Evolutionary conservation across 1,140 invertebrate species (phyloP).

Genomic region (Zaprionus lachaisei): DNA sequence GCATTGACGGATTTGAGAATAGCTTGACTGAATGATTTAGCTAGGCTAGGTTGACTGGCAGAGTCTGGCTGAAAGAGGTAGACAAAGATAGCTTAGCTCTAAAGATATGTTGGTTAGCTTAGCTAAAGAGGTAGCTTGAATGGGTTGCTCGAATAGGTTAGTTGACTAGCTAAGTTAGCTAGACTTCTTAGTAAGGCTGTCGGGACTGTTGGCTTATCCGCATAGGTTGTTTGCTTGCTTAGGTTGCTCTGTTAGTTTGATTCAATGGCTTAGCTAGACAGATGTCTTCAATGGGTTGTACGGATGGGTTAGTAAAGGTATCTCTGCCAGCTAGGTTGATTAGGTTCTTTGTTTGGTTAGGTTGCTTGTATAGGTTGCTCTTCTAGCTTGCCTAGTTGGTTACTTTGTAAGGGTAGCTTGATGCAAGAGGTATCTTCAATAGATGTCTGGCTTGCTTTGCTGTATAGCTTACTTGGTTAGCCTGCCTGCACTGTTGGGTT

Average conservation of each 20-base stretch:
- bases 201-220: too few relatives aligned
- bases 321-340: neutral
- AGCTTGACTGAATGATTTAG: slow-evolving; percentile 6
- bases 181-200: neutral
- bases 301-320: neutral
- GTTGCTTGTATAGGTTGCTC: neutral
- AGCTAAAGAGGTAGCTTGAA: neutral
- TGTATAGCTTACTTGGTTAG: neutral
- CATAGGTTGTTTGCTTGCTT: too few relatives aligned
- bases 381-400: neutral
- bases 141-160: neutral
- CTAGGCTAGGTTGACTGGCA: neutral
- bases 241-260: neutral
- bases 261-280: too few relatives aligned
- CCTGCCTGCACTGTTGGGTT: neutral
- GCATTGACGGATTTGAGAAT: slow-evolving; percentile 59
- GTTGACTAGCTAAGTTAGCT: too few relatives aligned
- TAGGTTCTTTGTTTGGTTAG: neutral
- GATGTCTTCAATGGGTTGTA: neutral
- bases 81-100: neutral
- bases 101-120: neutral
- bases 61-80: neutral
- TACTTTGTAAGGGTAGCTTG: neutral
- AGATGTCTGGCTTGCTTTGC: neutral
- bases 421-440: neutral